Base-by-base conservation (phyloP, 2,113 vertebrate genomes). In the Vulpes lagopus region DNA sequence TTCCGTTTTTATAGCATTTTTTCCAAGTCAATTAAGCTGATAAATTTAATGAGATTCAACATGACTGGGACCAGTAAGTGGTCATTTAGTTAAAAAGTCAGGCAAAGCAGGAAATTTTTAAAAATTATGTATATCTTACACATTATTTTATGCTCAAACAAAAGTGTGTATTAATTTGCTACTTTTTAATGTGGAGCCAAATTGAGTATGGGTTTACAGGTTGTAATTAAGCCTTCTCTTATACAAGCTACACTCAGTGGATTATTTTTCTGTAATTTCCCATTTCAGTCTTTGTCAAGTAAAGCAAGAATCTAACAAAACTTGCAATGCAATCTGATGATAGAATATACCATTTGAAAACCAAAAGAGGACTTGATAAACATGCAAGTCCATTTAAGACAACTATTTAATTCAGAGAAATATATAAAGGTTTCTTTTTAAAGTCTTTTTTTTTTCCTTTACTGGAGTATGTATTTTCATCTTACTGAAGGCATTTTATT, bases 1-100 rank as follows among this genome's bases (percentile, higher is more conserved):
- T 89, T 91, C 65, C 55, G 79, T 55, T 89, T 88, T 81, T 67
- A 59, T 59, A 60, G 51, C 51, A 71, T 79, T 90, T 86, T 82
- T 69, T 11, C 5, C 6, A 95, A 93, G 12, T 89, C 49, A 69
- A 1, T 25, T 78, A 89, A 80, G 23, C 73, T 76, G 19, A 76
- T 87, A 74, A 71, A 79, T 85, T 79, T 62, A 82, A 67, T 90
- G n/a, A 51, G 16, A 49, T 73, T 57, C 38, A 78, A 49, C 16
- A 43, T 95, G 15, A 82, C 65, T 81, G 38, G n/a, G 22, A 90
- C 16, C 19, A 65, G 17, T 71, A 83, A 87, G 22, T 92, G 12
- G 32, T 71, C 69, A 84, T 78, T 49, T 80, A 78, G 27, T 76
- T 43, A 25, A 74, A 76, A 76, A 84, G 78, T 43, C 19, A 25